phyloP scores from a whole-genome alignment of 1,140 invertebrate species.

The Drosophila bipectinata region DNA sequence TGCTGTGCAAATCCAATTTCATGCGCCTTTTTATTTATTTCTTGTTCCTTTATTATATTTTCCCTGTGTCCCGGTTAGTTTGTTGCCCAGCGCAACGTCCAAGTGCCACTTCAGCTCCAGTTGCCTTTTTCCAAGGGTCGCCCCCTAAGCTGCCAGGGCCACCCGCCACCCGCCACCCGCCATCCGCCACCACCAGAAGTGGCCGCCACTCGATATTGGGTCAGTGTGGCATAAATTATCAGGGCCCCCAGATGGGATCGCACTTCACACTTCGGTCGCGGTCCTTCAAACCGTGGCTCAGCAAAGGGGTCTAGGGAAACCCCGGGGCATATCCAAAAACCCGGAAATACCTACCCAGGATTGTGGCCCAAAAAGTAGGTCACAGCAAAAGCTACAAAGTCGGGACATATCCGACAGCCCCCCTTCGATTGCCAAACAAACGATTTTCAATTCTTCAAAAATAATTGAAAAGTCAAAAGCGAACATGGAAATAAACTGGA shows the following conservation, averaged over 20 bases:
- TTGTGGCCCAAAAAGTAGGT: neutral
- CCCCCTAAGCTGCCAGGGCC: neutral
- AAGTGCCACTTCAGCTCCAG: constrained; percentile 42
- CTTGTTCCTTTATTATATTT: constrained; percentile 30
- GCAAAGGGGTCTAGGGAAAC: too few species aligned
- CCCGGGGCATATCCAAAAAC: neutral
- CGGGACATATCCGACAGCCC: too few species aligned
- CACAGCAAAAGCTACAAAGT: neutral
- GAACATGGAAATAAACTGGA: neutral
- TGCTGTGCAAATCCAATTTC: constrained; percentile 67
- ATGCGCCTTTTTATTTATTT: constrained; percentile 49
- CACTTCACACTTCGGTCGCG: constrained; percentile 8
- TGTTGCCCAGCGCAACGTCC: constrained; percentile 47
- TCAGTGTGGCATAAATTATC: constrained; percentile 61
- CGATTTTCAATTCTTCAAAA: neutral
- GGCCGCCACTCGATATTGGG: constrained; percentile 13
- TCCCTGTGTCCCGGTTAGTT: constrained; percentile 17
- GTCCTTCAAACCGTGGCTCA: constrained; percentile 50
- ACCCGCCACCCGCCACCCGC: neutral
- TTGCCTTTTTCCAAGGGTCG: constrained; percentile 28
- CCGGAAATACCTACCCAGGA: neutral
- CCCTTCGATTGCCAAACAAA: neutral
- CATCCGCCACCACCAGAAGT: neutral
- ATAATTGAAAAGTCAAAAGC: neutral
- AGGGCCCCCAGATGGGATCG: constrained; percentile 7